Conservation (phyloP, 2,113 vertebrate genomes). For the Sminthopsis crassicaudata region DNA sequence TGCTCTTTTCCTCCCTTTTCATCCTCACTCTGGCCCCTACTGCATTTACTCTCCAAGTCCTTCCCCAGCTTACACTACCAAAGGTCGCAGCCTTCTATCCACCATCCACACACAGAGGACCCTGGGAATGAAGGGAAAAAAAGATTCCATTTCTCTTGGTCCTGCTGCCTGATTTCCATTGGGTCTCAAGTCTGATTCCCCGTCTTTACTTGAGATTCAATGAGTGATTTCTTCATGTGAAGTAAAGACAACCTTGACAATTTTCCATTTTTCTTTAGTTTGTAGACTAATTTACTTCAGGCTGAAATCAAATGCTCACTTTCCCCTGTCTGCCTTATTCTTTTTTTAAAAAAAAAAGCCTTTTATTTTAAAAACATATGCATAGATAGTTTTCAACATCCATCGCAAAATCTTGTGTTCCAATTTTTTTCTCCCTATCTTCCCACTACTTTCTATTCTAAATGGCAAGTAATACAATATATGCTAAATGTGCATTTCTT, state of each 20-base stretch:
- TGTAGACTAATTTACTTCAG: neutral
- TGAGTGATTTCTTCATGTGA: neutral
- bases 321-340: neutral
- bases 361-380: too few species aligned
- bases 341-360: too few species aligned
- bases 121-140: neutral
- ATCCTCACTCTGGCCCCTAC: neutral
- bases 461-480: too few species aligned
- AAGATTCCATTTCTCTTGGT: conserved; percentile 4
- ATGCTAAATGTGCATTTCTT: too few species aligned
- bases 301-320: neutral
- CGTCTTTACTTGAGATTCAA: neutral
- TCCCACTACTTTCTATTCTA: too few species aligned
- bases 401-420: too few species aligned
- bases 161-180: neutral
- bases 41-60: neutral
- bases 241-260: neutral
- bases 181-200: neutral
- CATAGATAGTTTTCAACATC: too few species aligned
- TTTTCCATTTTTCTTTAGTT: neutral
- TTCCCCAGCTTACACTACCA: neutral
- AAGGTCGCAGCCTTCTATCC: neutral
- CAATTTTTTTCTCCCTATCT: too few species aligned
- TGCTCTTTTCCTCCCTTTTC: neutral
- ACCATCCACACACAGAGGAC: neutral